A percentile compares a stretch with the other conserved stretches of the same genome.
These are phyloP conservation scores for Ectemnius cavifrons DNA, from an alignment of 2,888 invertebrate genomes.

Conservation along the genomic window DNA sequence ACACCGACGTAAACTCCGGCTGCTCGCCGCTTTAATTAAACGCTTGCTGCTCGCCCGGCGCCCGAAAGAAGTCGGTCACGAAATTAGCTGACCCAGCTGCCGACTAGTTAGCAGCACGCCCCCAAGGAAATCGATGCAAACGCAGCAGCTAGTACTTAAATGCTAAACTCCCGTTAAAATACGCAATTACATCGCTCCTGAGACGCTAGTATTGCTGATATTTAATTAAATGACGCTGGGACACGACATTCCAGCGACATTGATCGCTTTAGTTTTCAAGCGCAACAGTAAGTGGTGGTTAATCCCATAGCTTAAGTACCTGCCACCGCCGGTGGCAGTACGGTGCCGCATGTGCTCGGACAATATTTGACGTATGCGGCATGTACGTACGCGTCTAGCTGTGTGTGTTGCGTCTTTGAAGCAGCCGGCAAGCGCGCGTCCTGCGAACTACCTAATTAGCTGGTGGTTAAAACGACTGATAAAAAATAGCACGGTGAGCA, in stretches of 20 bases:
- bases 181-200: too few species aligned
- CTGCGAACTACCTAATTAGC: slow-evolving; percentile 47
- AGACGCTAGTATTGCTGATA: too few species aligned
- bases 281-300: slow-evolving; percentile 3
- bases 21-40: slow-evolving; percentile 1
- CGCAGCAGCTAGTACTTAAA: too few species aligned
- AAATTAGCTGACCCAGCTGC: neutral
- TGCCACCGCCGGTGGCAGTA: neutral
- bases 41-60: neutral
- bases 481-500: slow-evolving; percentile 40
- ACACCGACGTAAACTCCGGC: neutral
- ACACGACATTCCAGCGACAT: slow-evolving; percentile 8
- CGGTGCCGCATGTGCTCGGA: slow-evolving; percentile 1
- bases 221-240: slow-evolving; percentile 1
- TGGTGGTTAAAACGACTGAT: slow-evolving; percentile 43
- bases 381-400: too few species aligned
- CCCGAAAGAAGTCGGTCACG: slow-evolving; percentile 1
- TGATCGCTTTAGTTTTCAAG: slow-evolving; percentile 19
- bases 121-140: too few species aligned
- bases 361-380: slow-evolving; percentile 21
- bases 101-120: too few species aligned
- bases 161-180: too few species aligned
- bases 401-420: slow-evolving; percentile 25
- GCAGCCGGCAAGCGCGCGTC: slow-evolving; percentile 6
- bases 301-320: slow-evolving; percentile 27